A percentile compares a stretch with the other conserved stretches of the same genome.
Evolutionary conservation across 2,797 vertebrate species (phyloP).

Genomic region (Vespertilio murinus): DNA sequence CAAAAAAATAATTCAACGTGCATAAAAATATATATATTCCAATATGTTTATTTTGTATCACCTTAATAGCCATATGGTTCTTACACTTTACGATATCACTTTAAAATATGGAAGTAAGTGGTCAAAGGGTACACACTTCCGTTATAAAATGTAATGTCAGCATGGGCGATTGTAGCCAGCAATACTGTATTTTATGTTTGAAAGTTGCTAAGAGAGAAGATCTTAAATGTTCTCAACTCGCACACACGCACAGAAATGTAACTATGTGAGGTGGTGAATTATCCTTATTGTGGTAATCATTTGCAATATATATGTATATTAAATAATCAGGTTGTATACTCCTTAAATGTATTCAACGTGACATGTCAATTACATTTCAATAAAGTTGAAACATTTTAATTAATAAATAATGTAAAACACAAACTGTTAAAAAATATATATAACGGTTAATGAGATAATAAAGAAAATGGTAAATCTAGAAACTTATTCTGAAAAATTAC

Average conservation of each 20-base stretch:
- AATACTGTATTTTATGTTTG: not conserved
- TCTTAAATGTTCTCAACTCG: not conserved
- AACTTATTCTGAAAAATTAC: not conserved
- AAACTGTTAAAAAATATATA: not conserved
- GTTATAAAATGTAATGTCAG: not conserved
- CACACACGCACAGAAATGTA: not conserved
- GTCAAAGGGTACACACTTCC: not conserved
- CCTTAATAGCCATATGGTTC: not conserved
- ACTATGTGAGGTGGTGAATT: not conserved
- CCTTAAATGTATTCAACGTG: not conserved
- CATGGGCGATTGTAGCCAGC: not conserved
- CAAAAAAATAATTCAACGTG: conserved; percentile 16
- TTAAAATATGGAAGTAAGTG: conserved; percentile 18
- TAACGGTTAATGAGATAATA: not conserved
- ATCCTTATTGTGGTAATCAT: not conserved
- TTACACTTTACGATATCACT: not conserved
- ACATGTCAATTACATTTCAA: not conserved
- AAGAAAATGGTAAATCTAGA: not conserved
- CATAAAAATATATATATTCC: not conserved
- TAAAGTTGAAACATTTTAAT: not conserved
- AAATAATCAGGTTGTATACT: not conserved
- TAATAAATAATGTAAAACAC: not conserved
- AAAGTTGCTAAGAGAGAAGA: not conserved
- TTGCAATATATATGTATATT: not conserved
- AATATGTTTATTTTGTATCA: not conserved